Evolutionary conservation across 2,113 vertebrate species (phyloP).

Genomic region (Mobula hypostoma): DNA sequence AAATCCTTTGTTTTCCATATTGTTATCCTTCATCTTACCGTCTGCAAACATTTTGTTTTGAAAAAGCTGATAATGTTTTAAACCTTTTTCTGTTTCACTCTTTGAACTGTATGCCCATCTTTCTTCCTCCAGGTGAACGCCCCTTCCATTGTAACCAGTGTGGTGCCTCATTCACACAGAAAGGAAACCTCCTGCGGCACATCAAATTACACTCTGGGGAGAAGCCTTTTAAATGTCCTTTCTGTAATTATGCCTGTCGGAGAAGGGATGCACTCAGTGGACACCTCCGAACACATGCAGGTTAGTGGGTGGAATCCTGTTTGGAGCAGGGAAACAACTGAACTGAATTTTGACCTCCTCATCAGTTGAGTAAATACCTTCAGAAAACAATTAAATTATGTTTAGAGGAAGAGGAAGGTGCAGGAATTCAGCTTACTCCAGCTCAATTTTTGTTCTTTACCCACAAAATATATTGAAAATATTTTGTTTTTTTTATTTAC

Average conservation of each 20-base stretch:
- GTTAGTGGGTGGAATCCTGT: constrained; percentile 54
- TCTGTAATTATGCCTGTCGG: constrained; percentile 90
- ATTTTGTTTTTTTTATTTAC: not conserved
- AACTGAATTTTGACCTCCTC: not conserved
- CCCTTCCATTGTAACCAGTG: constrained; percentile 96
- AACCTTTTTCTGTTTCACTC: not conserved
- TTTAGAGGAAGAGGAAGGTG: not conserved
- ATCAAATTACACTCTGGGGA: constrained; percentile 94
- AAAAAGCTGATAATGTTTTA: not conserved
- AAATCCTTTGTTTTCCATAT: not conserved
- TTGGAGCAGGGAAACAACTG: not conserved
- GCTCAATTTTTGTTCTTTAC: not conserved
- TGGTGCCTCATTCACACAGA: constrained; percentile 93
- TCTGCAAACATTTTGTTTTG: not conserved
- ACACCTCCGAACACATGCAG: constrained; percentile 86
- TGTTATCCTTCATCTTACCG: not conserved
- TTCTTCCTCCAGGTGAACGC: constrained; percentile 68
- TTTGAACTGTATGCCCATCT: not conserved
- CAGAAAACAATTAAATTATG: not conserved
- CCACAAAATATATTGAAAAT: not conserved
- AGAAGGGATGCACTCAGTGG: constrained; percentile 84
- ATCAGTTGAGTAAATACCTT: not conserved
- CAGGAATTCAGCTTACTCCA: not conserved
- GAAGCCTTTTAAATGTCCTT: constrained; percentile 93
- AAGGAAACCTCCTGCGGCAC: constrained; percentile 91